Conservation (phyloP, 1,140 invertebrate species). For the Epicauta chinensis region DNA sequence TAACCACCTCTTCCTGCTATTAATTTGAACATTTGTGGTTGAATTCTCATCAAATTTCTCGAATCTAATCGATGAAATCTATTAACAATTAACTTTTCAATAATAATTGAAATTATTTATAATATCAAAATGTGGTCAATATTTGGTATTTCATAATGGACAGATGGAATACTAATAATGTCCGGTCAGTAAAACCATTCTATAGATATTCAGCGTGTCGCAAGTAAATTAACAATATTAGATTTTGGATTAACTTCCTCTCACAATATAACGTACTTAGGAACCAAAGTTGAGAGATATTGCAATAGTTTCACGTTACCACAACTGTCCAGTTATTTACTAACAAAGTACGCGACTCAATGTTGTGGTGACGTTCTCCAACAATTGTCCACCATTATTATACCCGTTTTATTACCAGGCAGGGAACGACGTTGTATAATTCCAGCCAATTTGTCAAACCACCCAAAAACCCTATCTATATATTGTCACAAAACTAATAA, state of each 20-base stretch:
- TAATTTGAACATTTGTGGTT: too few relatives aligned
- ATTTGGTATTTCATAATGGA: too few relatives aligned
- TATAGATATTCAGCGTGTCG: too few relatives aligned
- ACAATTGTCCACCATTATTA: too few relatives aligned
- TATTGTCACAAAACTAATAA: conserved; percentile 31
- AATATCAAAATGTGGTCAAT: too few relatives aligned
- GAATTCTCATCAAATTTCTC: too few relatives aligned
- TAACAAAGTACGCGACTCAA: conserved; percentile 17
- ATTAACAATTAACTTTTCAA: too few relatives aligned
- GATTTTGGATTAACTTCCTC: conserved; percentile 19
- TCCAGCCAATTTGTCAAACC: conserved; percentile 26
- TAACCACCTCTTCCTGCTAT: too few relatives aligned
- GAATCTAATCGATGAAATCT: too few relatives aligned
- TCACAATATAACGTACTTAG: conserved; percentile 17
- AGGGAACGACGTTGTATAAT: conserved; percentile 15
- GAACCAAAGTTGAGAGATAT: conserved; percentile 16
- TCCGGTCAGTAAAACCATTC: too few relatives aligned
- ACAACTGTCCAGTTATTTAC: conserved; percentile 26
- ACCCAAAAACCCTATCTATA: conserved; percentile 13
- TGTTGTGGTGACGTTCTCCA: conserved; percentile 17
- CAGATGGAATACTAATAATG: too few relatives aligned
- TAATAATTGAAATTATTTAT: too few relatives aligned
- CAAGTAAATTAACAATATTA: conserved; percentile 16
- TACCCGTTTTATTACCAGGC: conserved; percentile 8
- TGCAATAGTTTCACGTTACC: conserved; percentile 18